Evolutionary conservation across 2,113 vertebrate genomes (phyloP), one percentile per base, ranked within the genome.

Genomic region (Damaliscus lunatus): DNA sequence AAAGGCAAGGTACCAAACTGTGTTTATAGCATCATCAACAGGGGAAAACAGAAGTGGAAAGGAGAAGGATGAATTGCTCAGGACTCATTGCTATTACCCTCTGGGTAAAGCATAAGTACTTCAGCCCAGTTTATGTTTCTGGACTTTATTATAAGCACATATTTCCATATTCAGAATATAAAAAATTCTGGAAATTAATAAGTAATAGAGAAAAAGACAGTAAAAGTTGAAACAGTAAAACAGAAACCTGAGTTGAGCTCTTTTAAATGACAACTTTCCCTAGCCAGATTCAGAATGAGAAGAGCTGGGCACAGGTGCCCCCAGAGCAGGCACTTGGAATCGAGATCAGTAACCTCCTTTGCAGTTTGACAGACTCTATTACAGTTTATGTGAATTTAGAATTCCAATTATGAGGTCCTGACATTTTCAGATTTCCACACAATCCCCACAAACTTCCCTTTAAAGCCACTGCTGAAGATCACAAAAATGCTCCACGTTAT

Each of bases 391-490:
- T 88, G 52, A 94, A 87, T 36, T 83, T 46, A 96, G 7, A 97
- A 84, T 89, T 83, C 82, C 81, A 88, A 40, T 93, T 31, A 95
- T 48, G 17, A 97, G 46, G 12, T 78, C 17, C 43, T 83, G 91
- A 46, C 29, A 93, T 31, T 90, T 86, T 85, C 91, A 93, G 50
- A 90, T 93, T 94, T 93, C 19, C 29, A 94, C 78, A 78, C 21
- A 87, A 77, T 46, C 40, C 36, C 64, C n/a, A 89, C 13, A 53
- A 83, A 90, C 27, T 62, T 33, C 33, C 31, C 86, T 80, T 50
- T 33, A 59, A 94, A 86, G 21, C 11, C 21, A 25, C 13, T 50
- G 12, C 27, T 46, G 67, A 90, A 36, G 14, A 87, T 60, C 62
- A 52, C 8, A 14, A 89, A 80, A 83, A 55, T 36, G n/a, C 3